A percentile compares a stretch with the other conserved stretches of the same genome.
These are phyloP conservation scores for Ylistrum balloti DNA, from an alignment of 1,140 invertebrate species.

Conservation along the genomic window DNA sequence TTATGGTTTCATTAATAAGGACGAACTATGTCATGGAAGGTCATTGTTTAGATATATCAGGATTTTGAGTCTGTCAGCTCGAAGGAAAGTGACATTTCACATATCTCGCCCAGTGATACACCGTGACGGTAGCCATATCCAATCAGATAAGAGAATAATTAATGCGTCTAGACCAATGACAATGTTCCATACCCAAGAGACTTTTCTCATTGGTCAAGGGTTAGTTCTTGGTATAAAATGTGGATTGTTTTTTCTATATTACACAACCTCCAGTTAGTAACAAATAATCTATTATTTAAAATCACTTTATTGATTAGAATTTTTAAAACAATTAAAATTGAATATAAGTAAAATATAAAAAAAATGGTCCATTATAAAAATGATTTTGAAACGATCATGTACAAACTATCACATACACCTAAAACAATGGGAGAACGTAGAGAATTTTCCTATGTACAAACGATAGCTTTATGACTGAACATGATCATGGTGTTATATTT, in stretches of 20 bases:
- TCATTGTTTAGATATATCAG: background rate
- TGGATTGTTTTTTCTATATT: background rate
- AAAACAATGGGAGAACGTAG: too few relatives aligned
- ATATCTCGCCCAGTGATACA: constrained; percentile 4
- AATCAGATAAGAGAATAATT: constrained; percentile 20
- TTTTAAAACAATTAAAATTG: too few relatives aligned
- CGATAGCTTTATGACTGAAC: too few relatives aligned
- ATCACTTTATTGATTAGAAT: too few relatives aligned
- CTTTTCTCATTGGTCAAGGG: background rate
- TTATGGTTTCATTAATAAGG: background rate
- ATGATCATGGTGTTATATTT: background rate
- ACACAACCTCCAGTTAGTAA: too few relatives aligned
- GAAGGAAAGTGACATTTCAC: constrained; percentile 31
- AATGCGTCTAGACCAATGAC: background rate
- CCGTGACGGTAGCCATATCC: background rate
- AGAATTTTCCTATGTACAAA: too few relatives aligned
- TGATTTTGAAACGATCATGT: too few relatives aligned
- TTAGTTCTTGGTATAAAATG: too few relatives aligned
- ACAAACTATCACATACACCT: too few relatives aligned
- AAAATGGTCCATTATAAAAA: too few relatives aligned
- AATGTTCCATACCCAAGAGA: background rate
- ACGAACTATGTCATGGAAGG: background rate
- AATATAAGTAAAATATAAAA: too few relatives aligned
- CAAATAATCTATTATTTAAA: too few relatives aligned
- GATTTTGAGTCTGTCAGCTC: background rate